A percentile compares a stretch with the other conserved stretches of the same genome.
These are phyloP conservation scores for Drosophila paranaensis DNA, from an alignment of 2,888 invertebrate species.

Conservation along the genomic window DNA sequence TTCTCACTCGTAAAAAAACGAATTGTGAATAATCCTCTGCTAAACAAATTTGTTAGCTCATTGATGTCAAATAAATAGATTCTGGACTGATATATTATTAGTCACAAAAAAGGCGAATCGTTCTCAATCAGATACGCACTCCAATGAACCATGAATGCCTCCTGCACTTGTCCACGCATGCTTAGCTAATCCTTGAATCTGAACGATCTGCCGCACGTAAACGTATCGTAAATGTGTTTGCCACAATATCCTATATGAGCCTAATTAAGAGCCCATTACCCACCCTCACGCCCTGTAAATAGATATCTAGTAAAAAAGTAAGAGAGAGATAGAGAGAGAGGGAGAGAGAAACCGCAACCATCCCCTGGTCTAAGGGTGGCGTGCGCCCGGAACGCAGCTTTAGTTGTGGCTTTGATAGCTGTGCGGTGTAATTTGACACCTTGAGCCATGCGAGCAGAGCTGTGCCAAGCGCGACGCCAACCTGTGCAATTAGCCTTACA, in stretches of 20 bases:
- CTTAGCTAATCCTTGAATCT: constrained; percentile 35
- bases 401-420: constrained; percentile 49
- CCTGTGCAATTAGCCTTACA: constrained; percentile 66
- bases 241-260: constrained; percentile 67
- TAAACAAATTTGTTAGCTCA: neutral
- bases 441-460: constrained; percentile 33
- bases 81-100: neutral
- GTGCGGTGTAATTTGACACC: constrained; percentile 71
- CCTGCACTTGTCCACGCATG: constrained; percentile 19
- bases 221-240: constrained; percentile 49
- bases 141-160: constrained; percentile 39
- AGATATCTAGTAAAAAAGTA: constrained; percentile 58
- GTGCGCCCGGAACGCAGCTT: neutral
- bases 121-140: constrained; percentile 14
- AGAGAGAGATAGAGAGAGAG: constrained; percentile 2
- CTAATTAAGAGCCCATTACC: constrained; percentile 82
- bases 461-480: constrained; percentile 28
- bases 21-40: neutral
- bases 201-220: constrained; percentile 27
- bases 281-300: constrained; percentile 65
- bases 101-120: neutral
- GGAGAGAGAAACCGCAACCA: constrained; percentile 62
- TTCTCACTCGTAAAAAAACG: neutral
- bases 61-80: neutral
- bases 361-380: constrained; percentile 46